Conservation (phyloP, 2,888 invertebrate genomes). For the Idaea aversata region DNA sequence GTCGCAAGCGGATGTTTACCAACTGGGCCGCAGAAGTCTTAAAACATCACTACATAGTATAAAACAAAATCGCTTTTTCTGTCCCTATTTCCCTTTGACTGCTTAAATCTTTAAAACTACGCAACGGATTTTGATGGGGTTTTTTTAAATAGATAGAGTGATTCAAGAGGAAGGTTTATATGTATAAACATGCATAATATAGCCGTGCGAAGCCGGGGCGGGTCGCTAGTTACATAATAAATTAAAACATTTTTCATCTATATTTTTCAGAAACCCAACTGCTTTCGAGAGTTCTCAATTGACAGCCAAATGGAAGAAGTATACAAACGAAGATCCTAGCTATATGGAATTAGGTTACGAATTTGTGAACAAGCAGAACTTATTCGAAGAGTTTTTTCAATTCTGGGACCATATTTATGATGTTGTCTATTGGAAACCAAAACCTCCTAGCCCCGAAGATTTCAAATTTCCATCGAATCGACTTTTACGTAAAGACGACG, state of each 20-base stretch:
- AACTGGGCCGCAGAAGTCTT: background rate
- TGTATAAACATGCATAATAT: too few relatives aligned
- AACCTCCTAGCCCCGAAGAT: constrained; percentile 27
- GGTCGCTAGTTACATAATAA: too few relatives aligned
- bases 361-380: constrained; percentile 47
- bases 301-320: constrained; percentile 55
- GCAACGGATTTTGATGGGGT: too few relatives aligned
- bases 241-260: constrained; percentile 1
- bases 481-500: constrained; percentile 4
- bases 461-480: constrained; percentile 15
- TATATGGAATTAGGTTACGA: constrained; percentile 58
- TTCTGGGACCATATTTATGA: constrained; percentile 65
- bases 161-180: too few relatives aligned
- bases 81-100: too few relatives aligned
- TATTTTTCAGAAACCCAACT: constrained; percentile 61
- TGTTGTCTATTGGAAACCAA: constrained; percentile 61
- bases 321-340: constrained; percentile 46
- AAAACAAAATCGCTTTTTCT: too few relatives aligned
- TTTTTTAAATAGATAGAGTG: too few relatives aligned
- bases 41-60: constrained; percentile 1
- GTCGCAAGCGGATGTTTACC: too few relatives aligned
- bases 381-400: constrained; percentile 47
- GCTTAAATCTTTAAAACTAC: too few relatives aligned
- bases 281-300: constrained; percentile 58
- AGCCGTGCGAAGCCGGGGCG: too few relatives aligned